phyloP scores from a whole-genome alignment of 1,140 invertebrate genomes.

The Macrobrachium rosenbergii region DNA sequence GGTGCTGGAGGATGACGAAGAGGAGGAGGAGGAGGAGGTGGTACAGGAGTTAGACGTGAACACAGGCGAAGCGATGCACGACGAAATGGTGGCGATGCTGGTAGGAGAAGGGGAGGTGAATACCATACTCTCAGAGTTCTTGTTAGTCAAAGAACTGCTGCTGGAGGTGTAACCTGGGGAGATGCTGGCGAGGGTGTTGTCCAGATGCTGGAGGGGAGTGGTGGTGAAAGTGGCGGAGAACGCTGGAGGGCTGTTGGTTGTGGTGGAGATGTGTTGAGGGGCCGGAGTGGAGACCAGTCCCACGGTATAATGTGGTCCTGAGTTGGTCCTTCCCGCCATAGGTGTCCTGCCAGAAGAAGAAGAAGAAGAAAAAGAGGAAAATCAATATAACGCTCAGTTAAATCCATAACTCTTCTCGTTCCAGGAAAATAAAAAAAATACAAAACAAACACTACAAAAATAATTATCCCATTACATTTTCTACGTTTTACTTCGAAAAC shows the following conservation, averaged over 20 bases:
- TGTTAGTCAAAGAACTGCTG: slow-evolving; percentile 29
- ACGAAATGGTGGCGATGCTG: slow-evolving; percentile 10
- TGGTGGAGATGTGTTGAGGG: slow-evolving; percentile 57
- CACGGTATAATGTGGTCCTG: slow-evolving; percentile 58
- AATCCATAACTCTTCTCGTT: no score
- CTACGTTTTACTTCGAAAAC: no score
- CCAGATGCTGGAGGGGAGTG: slow-evolving; percentile 62
- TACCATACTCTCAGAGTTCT: slow-evolving; percentile 6
- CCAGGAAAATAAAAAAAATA: no score
- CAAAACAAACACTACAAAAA: no score
- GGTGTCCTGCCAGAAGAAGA: neutral
- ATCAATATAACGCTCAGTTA: neutral
- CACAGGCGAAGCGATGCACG: slow-evolving; percentile 6
- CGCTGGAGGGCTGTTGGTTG: slow-evolving; percentile 28
- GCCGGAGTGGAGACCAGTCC: slow-evolving; percentile 65
- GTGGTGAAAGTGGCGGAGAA: slow-evolving; percentile 65
- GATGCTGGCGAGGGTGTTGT: slow-evolving; percentile 64
- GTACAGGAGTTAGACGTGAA: neutral
- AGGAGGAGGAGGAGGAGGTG: neutral
- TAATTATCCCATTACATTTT: no score
- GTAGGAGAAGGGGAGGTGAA: neutral
- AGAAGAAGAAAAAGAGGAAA: no score
- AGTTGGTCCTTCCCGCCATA: slow-evolving; percentile 33
- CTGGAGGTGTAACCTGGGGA: slow-evolving; percentile 60
- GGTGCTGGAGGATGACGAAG: neutral